Evolutionary conservation across 2,113 vertebrate species (phyloP), one percentile per base, ranked within the genome.

Genomic region (Steatornis caripensis): DNA sequence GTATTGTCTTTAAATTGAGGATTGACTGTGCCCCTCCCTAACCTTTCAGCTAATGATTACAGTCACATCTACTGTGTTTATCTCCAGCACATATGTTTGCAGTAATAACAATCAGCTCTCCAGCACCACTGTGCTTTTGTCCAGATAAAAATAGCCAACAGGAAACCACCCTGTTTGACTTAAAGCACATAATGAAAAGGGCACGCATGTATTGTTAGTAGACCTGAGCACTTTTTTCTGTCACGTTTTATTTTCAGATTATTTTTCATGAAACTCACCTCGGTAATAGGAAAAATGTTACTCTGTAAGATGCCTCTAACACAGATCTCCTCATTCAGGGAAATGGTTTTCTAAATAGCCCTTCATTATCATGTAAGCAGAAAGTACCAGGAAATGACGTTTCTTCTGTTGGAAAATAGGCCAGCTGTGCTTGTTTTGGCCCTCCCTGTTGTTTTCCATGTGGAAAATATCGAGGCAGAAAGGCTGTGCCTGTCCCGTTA

Each of bases 401-500:
- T 97, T 79, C 66, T 92, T 75, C 93, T 61, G 36, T 83, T 84
- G 95, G 95, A 98, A 98, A 97, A 96, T 75, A 95, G 96, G 57
- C 88, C 97, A 98, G 98, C 98, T 98, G 98, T 98, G 98, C 97
- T 98, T 98, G 96, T 94, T 98, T 98, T 98, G 97, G 97, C 98
- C 95, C 90, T 95, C 91, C 55, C 68, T 94, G 74, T 75, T 97
- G 90, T 96, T 96, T 96, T 96, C 88, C 95, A 88, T 91, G 90
- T 97, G 97, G 97, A 98, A 98, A 97, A 97, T 97, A 97, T 87
- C 94, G 96, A 97, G 72, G 75, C 91, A 96, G 88, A 93, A 96
- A 96, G 89, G 83, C 87, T 90, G 39, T 83, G 85, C 92, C 90
- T 94, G 86, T 88, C 92, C 89, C 74, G 86, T 89, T 96, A 70